Base-by-base conservation (phyloP, 2,113 vertebrate genomes). In the Neotragus moschatus region DNA sequence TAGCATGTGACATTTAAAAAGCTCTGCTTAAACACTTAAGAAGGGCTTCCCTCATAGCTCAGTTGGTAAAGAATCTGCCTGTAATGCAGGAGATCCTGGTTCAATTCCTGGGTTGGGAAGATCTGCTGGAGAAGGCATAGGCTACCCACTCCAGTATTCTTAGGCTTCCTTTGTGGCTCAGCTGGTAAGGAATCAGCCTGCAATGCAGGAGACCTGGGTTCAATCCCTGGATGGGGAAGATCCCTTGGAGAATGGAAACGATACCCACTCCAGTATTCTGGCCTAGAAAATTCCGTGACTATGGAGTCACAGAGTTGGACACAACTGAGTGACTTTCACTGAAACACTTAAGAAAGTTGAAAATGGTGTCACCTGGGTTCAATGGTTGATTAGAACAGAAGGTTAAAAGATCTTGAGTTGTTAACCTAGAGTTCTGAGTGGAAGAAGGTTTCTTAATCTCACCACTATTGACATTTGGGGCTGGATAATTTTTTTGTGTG, bases 21-120 rank as follows among this genome's bases (percentile, higher is more conserved):
- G 19, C 33, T 21, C 17, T 39, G 36, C 30, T 53, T 84, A 91
- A 49, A 61, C 66, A 30, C 6, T 81, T 43, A 90, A 80, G 56
- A 26, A 5, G 2, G n/a, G n/a, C 19, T 39, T 73, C n/a, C n/a
- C n/a, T 23, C 10, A 73, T 39, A 73, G 66, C n/a, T 39, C 66
- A 6, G n/a, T 23, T 73, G 66, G 66, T 73, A 73, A 73, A 73
- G n/a, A 25, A 73, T 39, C n/a, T 23, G n/a, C n/a, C 21, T 25
- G 66, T 19, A 39, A 73, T 2, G n/a, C 19, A 23, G n/a, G 36
- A 73, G 66, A 73, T 6, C n/a, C n/a, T 0, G 0, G 19, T 23
- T 73, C 2, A 6, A 25, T 70, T 12, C 5, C 19, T 70, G n/a
- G 19, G 36, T 39, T 0, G 0, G n/a, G 19, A 73, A 39, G 19